These are phyloP conservation scores for Caenorhabditis japonica DNA, from an alignment of 2,888 invertebrate species.

Conservation along the genomic window DNA sequence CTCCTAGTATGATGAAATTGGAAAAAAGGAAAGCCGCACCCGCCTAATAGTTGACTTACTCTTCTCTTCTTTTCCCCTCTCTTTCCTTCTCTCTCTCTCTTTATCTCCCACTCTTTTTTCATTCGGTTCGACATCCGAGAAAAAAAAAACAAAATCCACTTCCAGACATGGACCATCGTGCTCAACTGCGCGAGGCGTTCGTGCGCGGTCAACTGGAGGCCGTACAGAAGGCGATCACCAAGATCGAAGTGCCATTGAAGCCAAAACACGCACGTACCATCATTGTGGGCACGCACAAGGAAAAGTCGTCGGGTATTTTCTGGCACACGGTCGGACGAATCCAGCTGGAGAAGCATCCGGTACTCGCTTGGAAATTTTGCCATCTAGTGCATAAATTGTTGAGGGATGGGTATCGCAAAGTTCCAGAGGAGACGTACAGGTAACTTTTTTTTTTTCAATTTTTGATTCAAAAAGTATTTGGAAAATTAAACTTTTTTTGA, in stretches of 20 bases:
- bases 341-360: slow-evolving; percentile 91
- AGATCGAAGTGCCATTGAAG: slow-evolving; percentile 92
- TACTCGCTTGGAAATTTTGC: slow-evolving; percentile 98
- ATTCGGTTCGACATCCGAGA: no score
- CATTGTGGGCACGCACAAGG: slow-evolving; percentile 76
- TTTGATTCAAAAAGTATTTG: neutral
- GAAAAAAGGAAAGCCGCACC: slow-evolving; percentile 8
- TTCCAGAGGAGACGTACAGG: slow-evolving; percentile 62
- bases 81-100: neutral
- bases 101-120: neutral
- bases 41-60: slow-evolving; percentile 30
- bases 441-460: slow-evolving; percentile 28
- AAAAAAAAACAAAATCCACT: no score
- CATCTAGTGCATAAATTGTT: slow-evolving; percentile 95
- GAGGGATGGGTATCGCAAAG: slow-evolving; percentile 88
- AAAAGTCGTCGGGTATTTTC: slow-evolving; percentile 83
- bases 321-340: slow-evolving; percentile 86
- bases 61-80: neutral
- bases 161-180: slow-evolving; percentile 45
- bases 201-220: slow-evolving; percentile 83
- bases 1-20: slow-evolving; percentile 23
- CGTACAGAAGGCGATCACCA: slow-evolving; percentile 92
- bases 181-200: slow-evolving; percentile 42
- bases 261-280: slow-evolving; percentile 95
- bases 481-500: neutral